Percentiles rank a stretch among this genome's conserved stretches.
phyloP scores from a whole-genome alignment of 2,113 vertebrate genomes.

The Herpailurus yagouaroundi region DNA sequence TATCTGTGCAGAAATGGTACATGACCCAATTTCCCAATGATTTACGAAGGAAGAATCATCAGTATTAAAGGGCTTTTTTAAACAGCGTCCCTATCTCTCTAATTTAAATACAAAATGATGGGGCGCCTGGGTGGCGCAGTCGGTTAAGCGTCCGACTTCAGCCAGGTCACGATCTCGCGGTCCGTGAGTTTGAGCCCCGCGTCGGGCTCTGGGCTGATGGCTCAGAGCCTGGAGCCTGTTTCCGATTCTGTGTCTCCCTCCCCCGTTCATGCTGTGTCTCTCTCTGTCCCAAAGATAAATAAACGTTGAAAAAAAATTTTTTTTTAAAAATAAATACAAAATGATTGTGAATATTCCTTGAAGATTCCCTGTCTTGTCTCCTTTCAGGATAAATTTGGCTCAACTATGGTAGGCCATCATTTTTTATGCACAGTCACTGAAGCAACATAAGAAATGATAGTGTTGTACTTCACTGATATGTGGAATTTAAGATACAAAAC shows the following conservation, averaged over 20 bases:
- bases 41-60: not conserved
- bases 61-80: not conserved
- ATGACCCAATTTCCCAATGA: not conserved
- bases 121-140: too few relatives aligned
- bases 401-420: not conserved
- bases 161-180: too few relatives aligned
- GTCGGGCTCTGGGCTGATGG: too few relatives aligned
- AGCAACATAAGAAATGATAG: not conserved
- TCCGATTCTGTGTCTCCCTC: too few relatives aligned
- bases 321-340: conserved; percentile 50
- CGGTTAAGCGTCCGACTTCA: too few relatives aligned
- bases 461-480: not conserved
- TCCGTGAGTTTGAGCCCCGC: too few relatives aligned
- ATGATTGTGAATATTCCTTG: not conserved
- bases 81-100: not conserved
- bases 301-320: too few relatives aligned
- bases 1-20: not conserved
- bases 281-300: too few relatives aligned
- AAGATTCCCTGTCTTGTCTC: not conserved
- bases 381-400: conserved; percentile 15
- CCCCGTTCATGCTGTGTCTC: too few relatives aligned
- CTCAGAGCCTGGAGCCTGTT: too few relatives aligned
- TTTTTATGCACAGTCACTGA: not conserved
- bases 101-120: conserved; percentile 41
- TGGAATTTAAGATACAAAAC: too few relatives aligned